Conservation (phyloP, 2,888 invertebrate genomes). For the Hecatera dysodea region DNA sequence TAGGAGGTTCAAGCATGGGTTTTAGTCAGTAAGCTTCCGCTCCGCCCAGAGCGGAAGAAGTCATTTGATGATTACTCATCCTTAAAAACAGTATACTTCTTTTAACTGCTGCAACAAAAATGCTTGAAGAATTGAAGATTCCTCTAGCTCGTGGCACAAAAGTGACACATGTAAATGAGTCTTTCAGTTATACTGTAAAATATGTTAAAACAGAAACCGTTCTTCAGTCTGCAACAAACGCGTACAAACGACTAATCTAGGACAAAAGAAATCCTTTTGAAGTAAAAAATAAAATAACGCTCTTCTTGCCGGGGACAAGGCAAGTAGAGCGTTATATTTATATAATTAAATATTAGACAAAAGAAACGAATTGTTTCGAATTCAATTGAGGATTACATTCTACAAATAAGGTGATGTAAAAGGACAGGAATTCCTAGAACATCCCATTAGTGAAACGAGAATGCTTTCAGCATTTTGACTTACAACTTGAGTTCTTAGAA, state of each 20-base stretch:
- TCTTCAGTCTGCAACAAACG: slow-evolving; percentile 31
- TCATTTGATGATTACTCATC: too few relatives aligned
- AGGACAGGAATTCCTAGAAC: neutral
- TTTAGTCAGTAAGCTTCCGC: too few relatives aligned
- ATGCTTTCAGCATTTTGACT: neutral
- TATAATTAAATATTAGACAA: slow-evolving; percentile 22
- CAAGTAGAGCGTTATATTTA: slow-evolving; percentile 4
- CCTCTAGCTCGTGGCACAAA: neutral
- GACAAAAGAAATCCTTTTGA: slow-evolving; percentile 41
- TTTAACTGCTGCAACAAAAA: too few relatives aligned
- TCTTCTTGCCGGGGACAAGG: slow-evolving; percentile 7
- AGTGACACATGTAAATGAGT: slow-evolving; percentile 16
- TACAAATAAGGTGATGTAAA: neutral
- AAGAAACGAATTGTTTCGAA: slow-evolving; percentile 14
- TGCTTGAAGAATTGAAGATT: neutral
- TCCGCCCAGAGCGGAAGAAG: too few relatives aligned
- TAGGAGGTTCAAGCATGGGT: too few relatives aligned
- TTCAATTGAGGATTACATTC: slow-evolving; percentile 20
- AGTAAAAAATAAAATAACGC: too few relatives aligned
- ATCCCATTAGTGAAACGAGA: neutral
- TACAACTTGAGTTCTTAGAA: neutral
- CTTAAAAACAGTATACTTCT: too few relatives aligned
- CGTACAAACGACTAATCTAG: slow-evolving; percentile 42
- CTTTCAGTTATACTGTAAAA: slow-evolving; percentile 1
- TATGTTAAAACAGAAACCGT: slow-evolving; percentile 30